Base-by-base conservation (phyloP, 2,888 invertebrate genomes). In the Idaea dimidiata region DNA sequence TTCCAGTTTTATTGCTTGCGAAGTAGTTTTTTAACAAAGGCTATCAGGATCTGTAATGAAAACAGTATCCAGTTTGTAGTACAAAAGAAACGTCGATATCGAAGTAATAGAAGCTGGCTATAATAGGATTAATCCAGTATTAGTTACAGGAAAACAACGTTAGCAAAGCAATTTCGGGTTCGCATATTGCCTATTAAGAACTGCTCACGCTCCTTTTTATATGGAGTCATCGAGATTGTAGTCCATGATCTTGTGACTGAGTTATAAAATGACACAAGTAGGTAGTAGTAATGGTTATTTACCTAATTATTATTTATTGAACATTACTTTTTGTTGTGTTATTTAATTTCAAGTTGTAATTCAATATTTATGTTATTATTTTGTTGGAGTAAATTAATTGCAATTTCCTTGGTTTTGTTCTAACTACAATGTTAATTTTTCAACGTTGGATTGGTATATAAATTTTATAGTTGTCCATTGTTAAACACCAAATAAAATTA, bases 141-240 rank as follows among this genome's bases (percentile, higher is more conserved):
- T 90, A 90, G 88, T 89, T 86, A 82, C 79, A 82, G 79, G 86
- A 83, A 89, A 91, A 91, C 84, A 83, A 84, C 79, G 86, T 92
- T 92, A 91, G 82, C 77, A 85, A 90, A 87, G 89, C 92, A 91
- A 91, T 92, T 92, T 91, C 79, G 90, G 89, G 84, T 80, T 85
- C 89, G 85, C 88, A 91, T 91, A 92, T 92, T 91, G 91, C 78
- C 90, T 91, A 90, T 91, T 90, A 91, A 83, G 85, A 80, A 81
- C 79, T 79, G 76, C 71, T 73, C 74, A 68, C 66, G 69, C 24
- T 24, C 24, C 24, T 69, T 62, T 62, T 69, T 66, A 62, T 73
- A 72, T 43, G 43, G 43, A 43, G 43, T 43, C 43, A 10, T 5
- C 43, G 43, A 43, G 6, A 43, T 43, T 10, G 43, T 43, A 43